phyloP scores from a whole-genome alignment of 2,888 invertebrate species.

The Abrostola tripartita region DNA sequence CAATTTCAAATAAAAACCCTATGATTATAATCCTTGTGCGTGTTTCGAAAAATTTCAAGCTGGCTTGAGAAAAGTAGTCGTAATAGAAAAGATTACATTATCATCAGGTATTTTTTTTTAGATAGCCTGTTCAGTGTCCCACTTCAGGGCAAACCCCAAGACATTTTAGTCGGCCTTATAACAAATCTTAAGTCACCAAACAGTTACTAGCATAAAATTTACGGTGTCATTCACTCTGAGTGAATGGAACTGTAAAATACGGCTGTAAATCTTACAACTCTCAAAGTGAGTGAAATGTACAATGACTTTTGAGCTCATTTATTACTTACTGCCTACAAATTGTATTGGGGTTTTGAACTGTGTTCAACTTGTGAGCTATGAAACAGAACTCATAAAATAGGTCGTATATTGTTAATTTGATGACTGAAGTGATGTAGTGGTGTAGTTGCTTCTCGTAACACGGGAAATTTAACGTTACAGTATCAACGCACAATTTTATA shows the following conservation, averaged over 20 bases:
- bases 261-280: neutral
- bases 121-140: no score
- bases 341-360: constrained; percentile 9
- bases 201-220: neutral
- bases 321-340: constrained; percentile 17
- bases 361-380: constrained; percentile 6
- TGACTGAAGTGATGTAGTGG: neutral
- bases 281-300: neutral
- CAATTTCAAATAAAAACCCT: no score
- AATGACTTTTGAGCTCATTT: constrained; percentile 9
- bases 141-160: no score
- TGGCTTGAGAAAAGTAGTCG: no score
- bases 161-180: no score
- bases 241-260: constrained; percentile 1
- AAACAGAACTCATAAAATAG: constrained; percentile 10
- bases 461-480: no score
- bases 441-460: neutral
- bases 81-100: no score
- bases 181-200: no score
- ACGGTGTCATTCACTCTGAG: constrained; percentile 1
- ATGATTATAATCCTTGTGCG: no score
- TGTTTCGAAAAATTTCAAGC: no score
- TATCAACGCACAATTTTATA: no score
- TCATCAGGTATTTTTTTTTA: no score
- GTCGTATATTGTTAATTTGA: constrained; percentile 11